These are phyloP conservation scores for Chelon auratus DNA, from an alignment of 2,797 vertebrate genomes.

Conservation along the genomic window DNA sequence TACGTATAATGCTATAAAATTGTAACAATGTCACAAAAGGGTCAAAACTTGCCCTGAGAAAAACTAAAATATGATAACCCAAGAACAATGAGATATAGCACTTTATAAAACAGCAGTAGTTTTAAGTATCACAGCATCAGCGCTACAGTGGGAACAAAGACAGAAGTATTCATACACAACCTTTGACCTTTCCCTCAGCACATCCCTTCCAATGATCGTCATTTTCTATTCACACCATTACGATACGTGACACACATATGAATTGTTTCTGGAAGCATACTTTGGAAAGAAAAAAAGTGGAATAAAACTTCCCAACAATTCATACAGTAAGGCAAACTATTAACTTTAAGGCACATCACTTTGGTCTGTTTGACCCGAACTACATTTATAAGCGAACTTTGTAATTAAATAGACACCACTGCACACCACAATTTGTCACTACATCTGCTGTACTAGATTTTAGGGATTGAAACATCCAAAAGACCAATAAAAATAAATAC, in stretches of 20 bases:
- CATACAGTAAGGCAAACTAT: conserved; percentile 33
- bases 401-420: conserved; percentile 36
- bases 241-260: not conserved
- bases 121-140: conserved; percentile 44
- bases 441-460: conserved; percentile 4
- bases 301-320: conserved; percentile 16
- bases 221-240: not conserved
- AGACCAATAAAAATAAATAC: conserved; percentile 37
- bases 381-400: conserved; percentile 12
- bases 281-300: not conserved
- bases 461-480: conserved; percentile 2
- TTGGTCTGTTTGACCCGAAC: conserved; percentile 7
- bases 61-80: conserved; percentile 6
- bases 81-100: conserved; percentile 9
- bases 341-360: conserved; percentile 73
- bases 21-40: conserved; percentile 30
- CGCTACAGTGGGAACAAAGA: conserved; percentile 12
- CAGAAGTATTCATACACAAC: conserved; percentile 4
- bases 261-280: not conserved
- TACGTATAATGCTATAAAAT: conserved; percentile 30
- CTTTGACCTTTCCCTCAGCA: conserved; percentile 1
- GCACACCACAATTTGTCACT: conserved; percentile 17
- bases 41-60: conserved; percentile 12
- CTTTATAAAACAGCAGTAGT: conserved; percentile 52
- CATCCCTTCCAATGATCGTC: conserved; percentile 1